Evolutionary conservation across 2,113 vertebrate genomes (phyloP).

Genomic region (Brachyistius frenatus): DNA sequence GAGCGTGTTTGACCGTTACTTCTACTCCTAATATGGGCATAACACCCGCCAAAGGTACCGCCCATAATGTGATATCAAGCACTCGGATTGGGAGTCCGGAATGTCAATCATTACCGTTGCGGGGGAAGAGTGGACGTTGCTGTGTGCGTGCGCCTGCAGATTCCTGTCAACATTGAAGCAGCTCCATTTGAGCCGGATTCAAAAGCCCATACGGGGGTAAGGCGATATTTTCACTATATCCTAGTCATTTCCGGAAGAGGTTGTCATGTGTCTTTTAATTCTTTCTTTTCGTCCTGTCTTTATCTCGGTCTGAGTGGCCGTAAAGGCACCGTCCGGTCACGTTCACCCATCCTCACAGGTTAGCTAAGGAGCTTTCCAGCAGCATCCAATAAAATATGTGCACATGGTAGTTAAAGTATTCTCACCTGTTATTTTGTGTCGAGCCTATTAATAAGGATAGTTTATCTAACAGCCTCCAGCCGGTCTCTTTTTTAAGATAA

Average conservation of each 20-base stretch:
- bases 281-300: neutral
- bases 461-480: conserved; percentile 18
- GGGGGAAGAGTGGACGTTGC: neutral
- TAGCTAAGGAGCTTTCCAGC: conserved; percentile 5
- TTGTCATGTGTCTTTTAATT: neutral
- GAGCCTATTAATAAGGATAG: neutral
- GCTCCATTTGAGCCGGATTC: conserved; percentile 35
- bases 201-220: conserved; percentile 59
- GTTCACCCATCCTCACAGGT: conserved; percentile 8
- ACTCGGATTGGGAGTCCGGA: conserved; percentile 55
- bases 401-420: neutral
- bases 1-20: neutral
- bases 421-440: neutral
- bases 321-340: neutral
- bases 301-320: neutral
- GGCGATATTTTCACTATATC: conserved; percentile 24
- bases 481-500: conserved; percentile 45
- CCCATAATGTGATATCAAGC: neutral
- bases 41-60: neutral
- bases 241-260: neutral
- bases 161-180: conserved; percentile 37
- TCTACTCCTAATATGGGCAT: conserved; percentile 62
- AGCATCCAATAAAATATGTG: neutral
- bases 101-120: conserved; percentile 36
- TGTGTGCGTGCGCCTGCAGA: conserved; percentile 24